A percentile compares a stretch with the other conserved stretches of the same genome.
phyloP scores from a whole-genome alignment of 2,888 invertebrate genomes.

The Dorcus parallelipipedus region DNA sequence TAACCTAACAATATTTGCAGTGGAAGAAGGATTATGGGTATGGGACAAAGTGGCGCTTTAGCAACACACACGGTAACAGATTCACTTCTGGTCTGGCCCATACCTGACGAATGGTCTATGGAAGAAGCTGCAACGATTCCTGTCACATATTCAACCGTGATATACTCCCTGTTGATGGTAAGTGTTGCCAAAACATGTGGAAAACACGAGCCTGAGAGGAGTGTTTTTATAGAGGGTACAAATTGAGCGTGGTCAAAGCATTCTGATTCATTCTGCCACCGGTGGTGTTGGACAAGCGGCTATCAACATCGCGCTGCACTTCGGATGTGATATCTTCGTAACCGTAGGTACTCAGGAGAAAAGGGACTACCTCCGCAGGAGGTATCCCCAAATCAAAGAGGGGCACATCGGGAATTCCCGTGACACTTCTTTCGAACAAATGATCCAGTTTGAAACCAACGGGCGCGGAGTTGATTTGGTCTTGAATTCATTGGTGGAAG shows the following conservation, averaged over 20 bases:
- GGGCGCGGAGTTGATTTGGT: slow-evolving; percentile 90
- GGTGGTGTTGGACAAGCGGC: slow-evolving; percentile 76
- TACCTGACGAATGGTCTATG: slow-evolving; percentile 71
- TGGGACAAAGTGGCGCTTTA: slow-evolving; percentile 56
- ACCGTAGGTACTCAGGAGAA: slow-evolving; percentile 87
- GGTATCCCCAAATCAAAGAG: slow-evolving; percentile 68
- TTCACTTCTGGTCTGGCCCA: slow-evolving; percentile 55
- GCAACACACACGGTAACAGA: slow-evolving; percentile 61
- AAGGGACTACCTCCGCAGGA: slow-evolving; percentile 74
- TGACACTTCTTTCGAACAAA: slow-evolving; percentile 81
- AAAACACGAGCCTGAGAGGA: not conserved
- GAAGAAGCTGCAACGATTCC: slow-evolving; percentile 75
- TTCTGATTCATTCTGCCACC: slow-evolving; percentile 57
- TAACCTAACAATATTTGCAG: slow-evolving; percentile 35
- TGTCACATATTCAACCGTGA: slow-evolving; percentile 61
- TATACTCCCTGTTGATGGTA: slow-evolving; percentile 53
- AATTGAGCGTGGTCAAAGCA: slow-evolving; percentile 29
- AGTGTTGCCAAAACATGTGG: not conserved
- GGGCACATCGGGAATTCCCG: slow-evolving; percentile 82
- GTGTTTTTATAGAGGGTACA: slow-evolving; percentile 30
- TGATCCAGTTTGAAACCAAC: slow-evolving; percentile 72
- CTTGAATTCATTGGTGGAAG: slow-evolving; percentile 85
- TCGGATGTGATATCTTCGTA: slow-evolving; percentile 72
- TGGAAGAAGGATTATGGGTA: slow-evolving; percentile 65
- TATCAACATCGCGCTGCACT: slow-evolving; percentile 62